These are phyloP conservation scores for Cheilinus undulatus DNA, from an alignment of 2,113 vertebrate species.

Conservation along the genomic window DNA sequence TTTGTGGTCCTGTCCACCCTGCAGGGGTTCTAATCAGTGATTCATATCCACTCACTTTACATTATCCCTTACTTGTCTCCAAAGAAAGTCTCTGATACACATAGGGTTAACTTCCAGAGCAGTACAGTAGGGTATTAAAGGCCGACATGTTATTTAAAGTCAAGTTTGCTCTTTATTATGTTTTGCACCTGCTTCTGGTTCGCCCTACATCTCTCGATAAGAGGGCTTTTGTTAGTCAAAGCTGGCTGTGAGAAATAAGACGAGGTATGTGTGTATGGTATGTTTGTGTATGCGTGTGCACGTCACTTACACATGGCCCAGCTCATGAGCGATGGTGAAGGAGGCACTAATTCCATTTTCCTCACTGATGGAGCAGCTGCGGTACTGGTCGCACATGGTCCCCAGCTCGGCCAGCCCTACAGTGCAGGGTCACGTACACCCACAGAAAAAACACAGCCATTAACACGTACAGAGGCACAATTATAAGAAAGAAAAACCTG, in stretches of 20 bases:
- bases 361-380: slow-evolving; percentile 98
- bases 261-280: slow-evolving; percentile 8
- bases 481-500: slow-evolving; percentile 12
- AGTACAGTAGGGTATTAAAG: slow-evolving; percentile 62
- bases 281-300: neutral
- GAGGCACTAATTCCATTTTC: slow-evolving; percentile 97
- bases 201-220: slow-evolving; percentile 70
- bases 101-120: slow-evolving; percentile 50
- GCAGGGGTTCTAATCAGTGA: too few species aligned
- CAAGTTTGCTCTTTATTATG: slow-evolving; percentile 72
- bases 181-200: slow-evolving; percentile 81
- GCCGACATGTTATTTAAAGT: slow-evolving; percentile 78
- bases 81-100: slow-evolving; percentile 9
- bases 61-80: neutral
- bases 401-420: slow-evolving; percentile 95
- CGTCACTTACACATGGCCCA: slow-evolving; percentile 96
- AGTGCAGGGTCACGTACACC: slow-evolving; percentile 72
- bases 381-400: slow-evolving; percentile 93
- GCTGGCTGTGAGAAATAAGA: slow-evolving; percentile 34
- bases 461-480: slow-evolving; percentile 15
- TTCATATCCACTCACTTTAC: too few species aligned
- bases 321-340: slow-evolving; percentile 97
- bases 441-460: slow-evolving; percentile 25
- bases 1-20: too few species aligned
- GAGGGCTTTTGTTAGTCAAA: slow-evolving; percentile 79